phyloP scores from a whole-genome alignment of 2,797 vertebrate genomes.

The Pelobates cultripes region DNA sequence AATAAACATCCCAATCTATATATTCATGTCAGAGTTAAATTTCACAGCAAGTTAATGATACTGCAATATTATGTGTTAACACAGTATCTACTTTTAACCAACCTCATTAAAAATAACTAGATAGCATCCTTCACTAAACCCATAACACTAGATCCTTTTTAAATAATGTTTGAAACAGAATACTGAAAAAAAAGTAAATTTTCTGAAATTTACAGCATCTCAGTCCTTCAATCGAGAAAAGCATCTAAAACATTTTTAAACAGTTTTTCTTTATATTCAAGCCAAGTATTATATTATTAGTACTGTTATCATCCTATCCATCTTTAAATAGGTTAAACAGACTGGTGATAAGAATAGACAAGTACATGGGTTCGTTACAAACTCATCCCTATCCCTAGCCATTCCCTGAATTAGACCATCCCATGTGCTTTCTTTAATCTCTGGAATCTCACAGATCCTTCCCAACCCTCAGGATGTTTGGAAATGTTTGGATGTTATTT shows the following conservation, averaged over 20 bases:
- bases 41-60: too few relatives aligned
- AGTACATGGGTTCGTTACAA: slow-evolving; percentile 60
- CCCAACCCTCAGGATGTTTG: slow-evolving; percentile 71
- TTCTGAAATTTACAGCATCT: background rate
- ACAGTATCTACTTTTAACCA: too few relatives aligned
- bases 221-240: background rate
- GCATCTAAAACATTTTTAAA: background rate
- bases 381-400: slow-evolving; percentile 64
- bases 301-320: background rate
- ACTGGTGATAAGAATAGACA: slow-evolving; percentile 45
- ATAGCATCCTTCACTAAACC: too few relatives aligned
- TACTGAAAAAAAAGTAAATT: too few relatives aligned
- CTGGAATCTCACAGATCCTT: slow-evolving; percentile 69
- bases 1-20: too few relatives aligned
- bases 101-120: too few relatives aligned
- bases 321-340: slow-evolving; percentile 44
- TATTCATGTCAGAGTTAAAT: too few relatives aligned
- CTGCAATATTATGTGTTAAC: too few relatives aligned
- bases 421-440: slow-evolving; percentile 66
- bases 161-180: too few relatives aligned
- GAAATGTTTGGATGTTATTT: slow-evolving; percentile 61
- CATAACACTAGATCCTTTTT: too few relatives aligned
- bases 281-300: slow-evolving; percentile 35
- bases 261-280: slow-evolving; percentile 8
- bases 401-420: slow-evolving; percentile 67